Base-by-base conservation (phyloP, 2,113 vertebrate species). In the Sterna hirundo region DNA sequence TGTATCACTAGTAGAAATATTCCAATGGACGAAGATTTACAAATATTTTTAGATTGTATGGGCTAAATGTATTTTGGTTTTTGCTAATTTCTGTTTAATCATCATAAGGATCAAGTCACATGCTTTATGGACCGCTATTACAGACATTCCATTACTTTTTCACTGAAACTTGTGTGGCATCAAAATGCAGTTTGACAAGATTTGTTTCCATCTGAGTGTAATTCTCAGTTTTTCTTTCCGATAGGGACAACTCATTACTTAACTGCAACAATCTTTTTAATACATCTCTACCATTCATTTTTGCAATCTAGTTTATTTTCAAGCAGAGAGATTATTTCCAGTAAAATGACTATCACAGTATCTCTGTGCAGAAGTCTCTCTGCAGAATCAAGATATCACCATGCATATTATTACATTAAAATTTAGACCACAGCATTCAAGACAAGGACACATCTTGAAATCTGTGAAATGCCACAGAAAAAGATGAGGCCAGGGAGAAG, bases 401-500 rank as follows among this genome's bases (percentile, higher is more conserved):
- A 26, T 5, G 54, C 44, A 52, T 23, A 60, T 65, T 23, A 60
- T 65, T 83, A 32, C 61, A 64, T 76, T 81, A 82, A 71, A 54
- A 89, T 57, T 47, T 87, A 84, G 64, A 95, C 65, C 47, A 54
- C 44, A 36, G 64, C 51, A 36, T 88, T 44, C 30, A 69, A 86
- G 90, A 89, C 86, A 94, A 94, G 83, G 65, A 91, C 61, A 36
- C 49, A 65, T 91, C 90, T 94, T 83, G 83, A 93, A 93, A 90
- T 92, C 57, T 82, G 46, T 76, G 80, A 83, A 88, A 91, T 54
- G 44, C 62, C 11, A 14, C 3, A 65, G 81, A 57, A 91, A 72
- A 74, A 78, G 51, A 93, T 22, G 83, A 94, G 86, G 80, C 69
- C 88, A 82, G 86, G 57, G 72, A 94, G 65, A 93, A 88, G 65